Evolutionary conservation across 2,797 vertebrate genomes (phyloP).

Genomic region (Phrynocephalus forsythii): DNA sequence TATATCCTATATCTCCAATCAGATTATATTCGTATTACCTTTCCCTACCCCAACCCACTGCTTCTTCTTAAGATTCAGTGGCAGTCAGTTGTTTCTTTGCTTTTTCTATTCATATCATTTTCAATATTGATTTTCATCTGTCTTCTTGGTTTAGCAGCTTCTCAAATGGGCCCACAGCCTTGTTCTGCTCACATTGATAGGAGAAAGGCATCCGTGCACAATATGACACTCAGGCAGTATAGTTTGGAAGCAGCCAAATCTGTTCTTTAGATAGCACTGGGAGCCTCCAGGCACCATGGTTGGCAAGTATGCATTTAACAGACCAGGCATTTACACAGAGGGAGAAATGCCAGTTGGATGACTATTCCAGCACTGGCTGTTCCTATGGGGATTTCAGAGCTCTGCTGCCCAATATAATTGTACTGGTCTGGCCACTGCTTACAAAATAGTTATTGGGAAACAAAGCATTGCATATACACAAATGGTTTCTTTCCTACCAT

Average conservation of each 20-base stretch:
- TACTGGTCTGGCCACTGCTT: background rate
- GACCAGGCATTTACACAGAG: background rate
- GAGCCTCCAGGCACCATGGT: background rate
- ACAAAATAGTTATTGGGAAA: background rate
- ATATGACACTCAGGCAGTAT: background rate
- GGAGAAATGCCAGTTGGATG: background rate
- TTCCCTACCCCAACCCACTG: background rate
- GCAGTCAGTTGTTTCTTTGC: background rate
- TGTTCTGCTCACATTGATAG: background rate
- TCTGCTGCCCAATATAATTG: too few relatives aligned
- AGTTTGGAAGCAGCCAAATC: background rate
- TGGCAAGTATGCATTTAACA: background rate
- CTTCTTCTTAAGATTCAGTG: background rate
- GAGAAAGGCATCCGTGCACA: background rate
- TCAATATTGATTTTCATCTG: background rate
- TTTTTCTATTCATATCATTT: background rate
- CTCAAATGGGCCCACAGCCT: background rate
- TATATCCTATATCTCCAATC: background rate
- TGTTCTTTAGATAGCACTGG: background rate
- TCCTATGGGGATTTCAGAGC: background rate
- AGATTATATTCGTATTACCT: background rate
- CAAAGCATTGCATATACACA: background rate
- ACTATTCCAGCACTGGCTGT: background rate
- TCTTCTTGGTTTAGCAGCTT: background rate
- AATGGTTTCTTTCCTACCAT: background rate